Conservation (phyloP, 2,113 vertebrate species). For the Zootoca vivipara region DNA sequence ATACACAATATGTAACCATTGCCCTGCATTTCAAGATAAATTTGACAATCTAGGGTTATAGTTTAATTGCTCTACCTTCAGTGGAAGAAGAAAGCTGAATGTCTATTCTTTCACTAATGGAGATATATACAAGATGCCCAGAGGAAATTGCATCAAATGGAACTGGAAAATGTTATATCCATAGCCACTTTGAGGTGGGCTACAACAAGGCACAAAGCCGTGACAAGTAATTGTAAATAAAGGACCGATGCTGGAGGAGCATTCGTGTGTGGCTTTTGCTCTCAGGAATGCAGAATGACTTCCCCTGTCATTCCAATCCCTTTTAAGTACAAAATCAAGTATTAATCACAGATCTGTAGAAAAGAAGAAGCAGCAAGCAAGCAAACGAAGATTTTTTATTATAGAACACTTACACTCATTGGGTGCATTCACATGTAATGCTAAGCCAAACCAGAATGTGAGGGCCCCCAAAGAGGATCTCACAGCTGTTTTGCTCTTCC, state of each 20-base stretch:
- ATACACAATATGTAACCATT: neutral
- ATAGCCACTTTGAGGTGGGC: neutral
- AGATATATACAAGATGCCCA: neutral
- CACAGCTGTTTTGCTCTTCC: too few relatives aligned
- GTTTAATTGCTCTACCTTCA: neutral
- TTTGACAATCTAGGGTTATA: slow-evolving; percentile 7
- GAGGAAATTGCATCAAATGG: slow-evolving; percentile 6
- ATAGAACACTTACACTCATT: neutral
- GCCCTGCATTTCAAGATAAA: neutral
- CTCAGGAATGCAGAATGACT: neutral
- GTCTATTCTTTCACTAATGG: neutral
- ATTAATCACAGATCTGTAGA: neutral
- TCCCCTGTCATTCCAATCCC: neutral
- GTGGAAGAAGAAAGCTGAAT: neutral
- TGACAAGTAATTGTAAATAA: neutral
- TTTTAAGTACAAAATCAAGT: neutral
- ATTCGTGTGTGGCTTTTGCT: neutral
- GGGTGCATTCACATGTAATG: too few relatives aligned
- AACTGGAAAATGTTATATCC: neutral
- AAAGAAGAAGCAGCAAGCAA: neutral
- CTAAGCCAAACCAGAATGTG: too few relatives aligned
- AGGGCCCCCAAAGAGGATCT: too few relatives aligned
- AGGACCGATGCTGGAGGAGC: neutral
- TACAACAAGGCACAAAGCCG: neutral
- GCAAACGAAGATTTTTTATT: neutral